Conservation (phyloP, 2,797 vertebrate species). For the Pipistrellus nathusii region DNA sequence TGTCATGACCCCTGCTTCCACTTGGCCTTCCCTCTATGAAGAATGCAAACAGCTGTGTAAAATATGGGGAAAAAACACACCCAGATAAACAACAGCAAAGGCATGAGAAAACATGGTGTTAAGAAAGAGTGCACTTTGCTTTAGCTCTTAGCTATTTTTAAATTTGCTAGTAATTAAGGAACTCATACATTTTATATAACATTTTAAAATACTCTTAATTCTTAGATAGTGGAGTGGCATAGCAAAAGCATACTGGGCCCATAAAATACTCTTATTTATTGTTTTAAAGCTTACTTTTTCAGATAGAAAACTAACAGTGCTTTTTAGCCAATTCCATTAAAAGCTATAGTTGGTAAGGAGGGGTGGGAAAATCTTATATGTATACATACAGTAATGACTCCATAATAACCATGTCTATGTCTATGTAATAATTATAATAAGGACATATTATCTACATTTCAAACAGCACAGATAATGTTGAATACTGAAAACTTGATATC, state of each 20-base stretch:
- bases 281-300: conserved; percentile 41
- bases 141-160: conserved; percentile 46
- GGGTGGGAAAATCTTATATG: background rate
- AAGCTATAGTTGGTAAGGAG: background rate
- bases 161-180: conserved; percentile 42
- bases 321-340: conserved; percentile 30
- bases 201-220: conserved; percentile 37
- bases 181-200: background rate
- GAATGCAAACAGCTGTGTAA: conserved; percentile 55
- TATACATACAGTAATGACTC: background rate
- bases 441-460: background rate
- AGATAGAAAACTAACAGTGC: conserved; percentile 6
- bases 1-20: conserved; percentile 94
- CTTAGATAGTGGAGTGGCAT: background rate
- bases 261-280: conserved; percentile 42
- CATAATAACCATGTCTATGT: background rate
- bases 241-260: background rate
- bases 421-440: background rate
- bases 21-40: conserved; percentile 93
- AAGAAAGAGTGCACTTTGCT: background rate
- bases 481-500: background rate
- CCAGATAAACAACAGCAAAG: background rate
- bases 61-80: background rate
- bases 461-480: background rate
- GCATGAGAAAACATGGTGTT: background rate